phyloP scores from a whole-genome alignment of 2,113 vertebrate species.

The Addax nasomaculatus region DNA sequence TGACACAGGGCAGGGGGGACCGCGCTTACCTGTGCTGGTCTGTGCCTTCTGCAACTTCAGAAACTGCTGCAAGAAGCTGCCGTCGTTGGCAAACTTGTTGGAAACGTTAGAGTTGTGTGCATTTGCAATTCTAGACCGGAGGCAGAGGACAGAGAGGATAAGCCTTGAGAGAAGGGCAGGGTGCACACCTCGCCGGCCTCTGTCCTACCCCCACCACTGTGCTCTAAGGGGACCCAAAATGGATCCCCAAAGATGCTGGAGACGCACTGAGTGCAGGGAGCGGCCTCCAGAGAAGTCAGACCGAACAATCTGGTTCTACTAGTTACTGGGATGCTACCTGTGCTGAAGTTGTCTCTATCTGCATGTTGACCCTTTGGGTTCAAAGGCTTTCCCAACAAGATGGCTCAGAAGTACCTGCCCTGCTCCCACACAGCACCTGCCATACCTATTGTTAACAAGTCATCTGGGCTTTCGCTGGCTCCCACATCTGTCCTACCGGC shows the following conservation, averaged over 20 bases:
- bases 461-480: background rate
- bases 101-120: constrained; percentile 76
- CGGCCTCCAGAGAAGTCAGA: background rate
- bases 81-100: constrained; percentile 96
- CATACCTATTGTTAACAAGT: background rate
- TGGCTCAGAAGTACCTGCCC: background rate
- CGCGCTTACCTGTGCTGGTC: constrained; percentile 68
- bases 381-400: background rate
- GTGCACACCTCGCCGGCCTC: fast-evolving
- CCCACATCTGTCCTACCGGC: background rate
- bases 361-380: background rate
- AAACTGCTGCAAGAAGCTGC: constrained; percentile 97
- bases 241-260: background rate
- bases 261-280: background rate
- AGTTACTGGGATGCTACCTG: background rate
- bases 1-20: background rate
- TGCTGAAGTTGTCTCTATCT: background rate
- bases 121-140: constrained; percentile 73
- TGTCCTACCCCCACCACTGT: background rate
- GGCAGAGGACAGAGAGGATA: background rate
- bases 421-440: background rate
- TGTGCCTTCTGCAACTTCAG: constrained; percentile 95
- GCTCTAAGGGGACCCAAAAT: background rate
- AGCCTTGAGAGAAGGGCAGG: background rate
- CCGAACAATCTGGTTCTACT: background rate